phyloP scores from a whole-genome alignment of 2,797 vertebrate genomes.

The Sebastes ruberrimus region DNA sequence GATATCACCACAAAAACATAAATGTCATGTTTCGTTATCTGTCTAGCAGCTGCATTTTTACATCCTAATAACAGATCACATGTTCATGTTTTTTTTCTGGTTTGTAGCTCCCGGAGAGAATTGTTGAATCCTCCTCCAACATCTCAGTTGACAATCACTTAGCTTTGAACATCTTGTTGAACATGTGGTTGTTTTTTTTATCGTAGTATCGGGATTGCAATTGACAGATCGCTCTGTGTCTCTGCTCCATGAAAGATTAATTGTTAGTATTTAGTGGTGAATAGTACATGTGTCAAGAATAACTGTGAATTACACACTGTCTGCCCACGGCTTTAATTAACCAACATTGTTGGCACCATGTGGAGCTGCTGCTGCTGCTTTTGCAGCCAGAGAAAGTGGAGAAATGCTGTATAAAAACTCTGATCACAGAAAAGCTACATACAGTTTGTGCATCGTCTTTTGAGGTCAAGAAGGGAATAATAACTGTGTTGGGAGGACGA shows the following conservation, averaged over 20 bases:
- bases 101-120: conserved; percentile 12
- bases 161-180: conserved; percentile 49
- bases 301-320: conserved; percentile 82
- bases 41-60: conserved; percentile 13
- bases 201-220: conserved; percentile 13
- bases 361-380: conserved; percentile 59
- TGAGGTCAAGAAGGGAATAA: background rate
- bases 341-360: conserved; percentile 72
- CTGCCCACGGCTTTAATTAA: conserved; percentile 82
- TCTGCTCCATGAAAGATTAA: conserved; percentile 77
- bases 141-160: conserved; percentile 46
- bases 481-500: background rate
- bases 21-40: background rate
- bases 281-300: conserved; percentile 80
- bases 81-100: background rate
- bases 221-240: conserved; percentile 65
- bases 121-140: conserved; percentile 18
- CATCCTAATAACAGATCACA: background rate
- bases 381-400: conserved; percentile 48
- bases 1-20: background rate
- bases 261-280: conserved; percentile 79
- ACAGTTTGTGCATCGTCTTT: conserved; percentile 17
- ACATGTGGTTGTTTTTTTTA: background rate
- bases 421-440: conserved; percentile 18
- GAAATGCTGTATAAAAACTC: conserved; percentile 5